Conservation (phyloP, 30 jellyfish, hydroid and myxozoan species). For the Clytia hemisphaerica region DNA sequence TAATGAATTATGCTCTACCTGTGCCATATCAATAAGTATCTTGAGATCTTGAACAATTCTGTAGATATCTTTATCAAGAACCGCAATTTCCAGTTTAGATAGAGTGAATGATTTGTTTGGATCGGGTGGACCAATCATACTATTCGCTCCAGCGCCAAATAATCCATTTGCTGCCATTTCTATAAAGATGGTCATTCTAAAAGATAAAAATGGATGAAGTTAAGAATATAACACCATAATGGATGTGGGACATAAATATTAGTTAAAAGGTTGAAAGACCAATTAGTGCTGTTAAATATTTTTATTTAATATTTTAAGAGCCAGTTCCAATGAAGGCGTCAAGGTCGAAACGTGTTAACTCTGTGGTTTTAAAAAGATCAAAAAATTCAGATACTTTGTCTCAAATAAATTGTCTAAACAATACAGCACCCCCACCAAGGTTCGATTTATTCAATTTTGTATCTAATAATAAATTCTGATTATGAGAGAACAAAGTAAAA, state of each 20-base stretch:
- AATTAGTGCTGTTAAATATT: too few species aligned
- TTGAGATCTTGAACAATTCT: conserved; percentile 50
- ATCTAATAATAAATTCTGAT: background rate
- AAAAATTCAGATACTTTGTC: too few species aligned
- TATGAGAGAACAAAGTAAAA: background rate
- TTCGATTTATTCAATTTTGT: too few species aligned
- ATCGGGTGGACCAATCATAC: conserved; percentile 86
- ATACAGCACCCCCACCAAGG: too few species aligned
- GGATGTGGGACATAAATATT: background rate
- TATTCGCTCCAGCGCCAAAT: conserved; percentile 95
- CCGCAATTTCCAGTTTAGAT: conserved; percentile 61
- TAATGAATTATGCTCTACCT: conserved; percentile 60
- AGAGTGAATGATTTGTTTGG: conserved; percentile 39
- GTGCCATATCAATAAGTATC: conserved; percentile 49
- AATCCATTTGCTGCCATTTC: conserved; percentile 98
- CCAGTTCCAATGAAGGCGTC: background rate
- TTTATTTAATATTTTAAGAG: too few species aligned
- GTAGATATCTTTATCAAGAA: conserved; percentile 32
- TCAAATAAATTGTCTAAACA: too few species aligned
- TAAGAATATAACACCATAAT: background rate
- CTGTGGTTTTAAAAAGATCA: background rate
- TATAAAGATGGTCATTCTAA: conserved; percentile 45
- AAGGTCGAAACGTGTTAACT: background rate
- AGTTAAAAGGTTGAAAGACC: too few species aligned
- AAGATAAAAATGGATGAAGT: background rate